Evolutionary conservation across 2,113 vertebrate species (phyloP), one percentile per base, ranked within the genome.

Genomic region (Candoia aspera): DNA sequence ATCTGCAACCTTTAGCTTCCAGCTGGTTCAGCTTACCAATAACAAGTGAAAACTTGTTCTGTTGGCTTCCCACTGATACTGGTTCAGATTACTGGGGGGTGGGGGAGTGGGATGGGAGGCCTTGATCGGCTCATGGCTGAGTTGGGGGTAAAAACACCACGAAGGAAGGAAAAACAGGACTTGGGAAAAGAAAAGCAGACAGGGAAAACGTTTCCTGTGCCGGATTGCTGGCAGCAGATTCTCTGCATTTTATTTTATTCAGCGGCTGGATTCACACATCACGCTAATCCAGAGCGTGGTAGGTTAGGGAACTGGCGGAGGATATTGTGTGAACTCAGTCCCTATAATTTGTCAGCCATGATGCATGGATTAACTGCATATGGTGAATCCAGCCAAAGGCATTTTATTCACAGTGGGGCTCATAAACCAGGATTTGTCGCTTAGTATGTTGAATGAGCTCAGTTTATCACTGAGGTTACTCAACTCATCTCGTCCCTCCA

Each of bases 1-100:
- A 68, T 87, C 49, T 21, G 49, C 49, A 87, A 17, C 49, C 90
- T 17, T 91, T 42, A 68, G 23, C 87, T 73, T 59, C 90, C 84
- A 91, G 90, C 84, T 87, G 90, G 84, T 91, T 91, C 53, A 62
- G 55, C 60, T 87, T 91, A 91, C 57, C 83, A 62, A 62, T 53
- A 91, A 91, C 84, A 87, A 91, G 87, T 87, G 84, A n/a, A 86
- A 91, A 55, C 90, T 91, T 87, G 84, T 91, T 91, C 84, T 54
- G 37, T 37, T n/a, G 53, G 49, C 46, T 86, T 86, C 84, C 59
- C 84, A 86, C 84, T 8, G 3, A 91, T 54, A 64, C 60, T 19
- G 60, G 84, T 91, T 91, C 84, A 57, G 26, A 68, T 91, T 87
- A 73, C 90, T 73, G 68, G 64, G 29, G n/a, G 2, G n/a, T n/a